Evolutionary conservation across 2,113 vertebrate species (phyloP).

Genomic region (Steatornis caripensis): DNA sequence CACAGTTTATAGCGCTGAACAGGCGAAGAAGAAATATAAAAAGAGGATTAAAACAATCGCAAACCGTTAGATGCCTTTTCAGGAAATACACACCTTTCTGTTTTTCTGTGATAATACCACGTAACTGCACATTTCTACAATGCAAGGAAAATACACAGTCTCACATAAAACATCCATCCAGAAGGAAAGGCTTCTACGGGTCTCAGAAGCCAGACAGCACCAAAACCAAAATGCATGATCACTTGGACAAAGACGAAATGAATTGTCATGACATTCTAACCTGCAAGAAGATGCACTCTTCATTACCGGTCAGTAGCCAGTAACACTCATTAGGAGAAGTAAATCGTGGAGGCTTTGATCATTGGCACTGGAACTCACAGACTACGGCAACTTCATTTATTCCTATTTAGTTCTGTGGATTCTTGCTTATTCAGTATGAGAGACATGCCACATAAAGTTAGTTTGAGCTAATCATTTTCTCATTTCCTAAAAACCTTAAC

Average conservation of each 20-base stretch:
- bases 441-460: neutral
- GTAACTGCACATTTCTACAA: neutral
- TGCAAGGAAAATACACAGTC: neutral
- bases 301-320: neutral
- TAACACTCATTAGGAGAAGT: neutral
- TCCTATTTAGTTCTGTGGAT: neutral
- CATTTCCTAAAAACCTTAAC: neutral
- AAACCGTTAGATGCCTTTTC: neutral
- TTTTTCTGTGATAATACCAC: neutral
- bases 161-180: neutral
- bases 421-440: neutral
- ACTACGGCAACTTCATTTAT: neutral
- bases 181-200: neutral
- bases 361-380: neutral
- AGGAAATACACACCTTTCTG: neutral
- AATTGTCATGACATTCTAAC: neutral
- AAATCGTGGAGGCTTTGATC: neutral
- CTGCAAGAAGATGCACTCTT: neutral
- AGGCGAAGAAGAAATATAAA: constrained; percentile 1
- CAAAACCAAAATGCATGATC: neutral
- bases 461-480: neutral
- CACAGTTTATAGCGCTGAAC: neutral
- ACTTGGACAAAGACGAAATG: neutral
- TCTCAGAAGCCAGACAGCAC: neutral
- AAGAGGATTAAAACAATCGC: constrained; percentile 21